Conservation (phyloP, 2,888 invertebrate species). For the Tigriopus californicus region DNA sequence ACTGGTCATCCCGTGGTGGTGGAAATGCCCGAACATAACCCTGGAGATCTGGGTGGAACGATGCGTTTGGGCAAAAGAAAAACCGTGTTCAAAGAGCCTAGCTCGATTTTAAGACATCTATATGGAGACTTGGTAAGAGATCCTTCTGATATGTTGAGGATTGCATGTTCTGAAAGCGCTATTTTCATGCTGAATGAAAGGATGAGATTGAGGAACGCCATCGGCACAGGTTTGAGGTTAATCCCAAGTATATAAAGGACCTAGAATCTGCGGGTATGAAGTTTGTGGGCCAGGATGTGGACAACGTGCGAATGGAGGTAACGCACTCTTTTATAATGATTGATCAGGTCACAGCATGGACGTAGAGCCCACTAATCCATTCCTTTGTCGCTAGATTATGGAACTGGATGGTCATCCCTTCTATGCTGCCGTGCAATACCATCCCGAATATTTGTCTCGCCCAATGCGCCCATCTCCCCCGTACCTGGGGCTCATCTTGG, state of each 20-base stretch:
- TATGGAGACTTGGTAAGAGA: not conserved
- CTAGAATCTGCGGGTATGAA: conserved; percentile 63
- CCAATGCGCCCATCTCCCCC: conserved; percentile 83
- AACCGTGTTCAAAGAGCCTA: conserved; percentile 47
- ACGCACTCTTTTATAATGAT: too few species aligned
- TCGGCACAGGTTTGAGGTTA: conserved; percentile 92
- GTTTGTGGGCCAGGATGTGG: conserved; percentile 48
- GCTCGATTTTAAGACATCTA: not conserved
- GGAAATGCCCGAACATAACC: conserved; percentile 97
- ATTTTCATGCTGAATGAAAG: conserved; percentile 54
- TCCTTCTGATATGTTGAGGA: conserved; percentile 20
- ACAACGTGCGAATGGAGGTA: conserved; percentile 53
- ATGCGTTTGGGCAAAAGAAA: conserved; percentile 90
- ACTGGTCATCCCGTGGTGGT: conserved; percentile 64
- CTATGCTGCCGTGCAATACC: conserved; percentile 82
- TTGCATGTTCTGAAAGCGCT: conserved; percentile 39
- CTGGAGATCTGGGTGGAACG: conserved; percentile 82
- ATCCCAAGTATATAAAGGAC: conserved; percentile 58
- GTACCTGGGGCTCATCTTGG: conserved; percentile 80
- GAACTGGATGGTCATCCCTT: conserved; percentile 41
- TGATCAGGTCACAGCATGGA: too few species aligned
- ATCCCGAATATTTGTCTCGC: conserved; percentile 88
- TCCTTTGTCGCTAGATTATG: conserved; percentile 36
- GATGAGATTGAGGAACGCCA: conserved; percentile 78
- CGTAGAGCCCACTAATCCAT: too few species aligned